Percentiles rank a stretch among this genome's conserved stretches.
Evolutionary conservation across 1,140 invertebrate genomes (phyloP).

Genomic region (Calosoma granatense): DNA sequence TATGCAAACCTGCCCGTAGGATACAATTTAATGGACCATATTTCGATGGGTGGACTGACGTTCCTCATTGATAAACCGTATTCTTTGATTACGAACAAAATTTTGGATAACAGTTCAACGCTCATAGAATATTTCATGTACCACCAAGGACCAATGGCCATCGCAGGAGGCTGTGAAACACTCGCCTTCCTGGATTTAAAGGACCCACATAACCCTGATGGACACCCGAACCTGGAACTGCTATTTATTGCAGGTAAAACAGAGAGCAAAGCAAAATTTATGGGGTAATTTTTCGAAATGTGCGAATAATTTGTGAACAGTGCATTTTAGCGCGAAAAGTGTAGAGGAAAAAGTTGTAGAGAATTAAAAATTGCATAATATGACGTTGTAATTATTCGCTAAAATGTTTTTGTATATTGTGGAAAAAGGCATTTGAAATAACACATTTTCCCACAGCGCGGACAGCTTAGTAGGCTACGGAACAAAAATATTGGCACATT

Average conservation of each 20-base stretch:
- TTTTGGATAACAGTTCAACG: neutral
- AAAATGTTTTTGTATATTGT: no score
- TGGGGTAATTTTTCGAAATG: conserved; percentile 63
- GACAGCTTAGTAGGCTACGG: no score
- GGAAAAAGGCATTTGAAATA: no score
- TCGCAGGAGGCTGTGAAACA: conserved; percentile 72
- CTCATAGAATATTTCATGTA: conserved; percentile 39
- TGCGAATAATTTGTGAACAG: conserved; percentile 68
- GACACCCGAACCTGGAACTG: conserved; percentile 66
- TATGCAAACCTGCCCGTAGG: conserved; percentile 65
- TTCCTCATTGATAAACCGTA: conserved; percentile 49
- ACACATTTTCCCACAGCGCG: no score
- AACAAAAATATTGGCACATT: no score
- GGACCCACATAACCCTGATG: conserved; percentile 46
- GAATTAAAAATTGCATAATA: no score
- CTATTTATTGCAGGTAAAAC: conserved; percentile 50
- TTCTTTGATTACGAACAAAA: conserved; percentile 22
- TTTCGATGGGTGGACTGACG: conserved; percentile 55
- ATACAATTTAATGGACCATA: conserved; percentile 70
- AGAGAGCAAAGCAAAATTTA: conserved; percentile 54
- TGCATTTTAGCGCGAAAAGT: no score
- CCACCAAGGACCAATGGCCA: conserved; percentile 58
- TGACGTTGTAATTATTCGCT: no score
- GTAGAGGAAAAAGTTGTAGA: no score
- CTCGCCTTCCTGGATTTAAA: conserved; percentile 64